phyloP scores from a whole-genome alignment of 2,797 vertebrate genomes.

The Morus bassanus region DNA sequence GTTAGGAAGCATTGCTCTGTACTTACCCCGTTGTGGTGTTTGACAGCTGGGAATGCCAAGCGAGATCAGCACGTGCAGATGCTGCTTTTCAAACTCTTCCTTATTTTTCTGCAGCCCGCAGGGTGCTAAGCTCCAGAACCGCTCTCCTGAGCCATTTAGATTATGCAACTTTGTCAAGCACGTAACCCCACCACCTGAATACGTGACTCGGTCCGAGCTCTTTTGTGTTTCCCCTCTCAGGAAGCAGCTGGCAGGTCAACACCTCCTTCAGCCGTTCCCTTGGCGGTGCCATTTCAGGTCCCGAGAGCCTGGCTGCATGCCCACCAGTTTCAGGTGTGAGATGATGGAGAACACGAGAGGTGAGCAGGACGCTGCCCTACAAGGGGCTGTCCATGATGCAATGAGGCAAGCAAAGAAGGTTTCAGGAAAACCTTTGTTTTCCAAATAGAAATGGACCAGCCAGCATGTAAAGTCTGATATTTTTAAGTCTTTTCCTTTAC shows the following conservation, averaged over 20 bases:
- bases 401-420: no score
- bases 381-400: rapidly evolving
- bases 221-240: not conserved
- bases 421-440: not conserved
- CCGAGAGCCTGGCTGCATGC: not conserved
- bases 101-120: not conserved
- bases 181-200: not conserved
- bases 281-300: not conserved
- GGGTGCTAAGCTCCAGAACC: not conserved
- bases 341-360: not conserved
- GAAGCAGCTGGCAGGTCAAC: not conserved
- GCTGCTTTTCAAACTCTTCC: not conserved
- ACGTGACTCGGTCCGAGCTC: not conserved
- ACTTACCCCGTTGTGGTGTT: no score
- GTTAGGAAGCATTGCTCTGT: not conserved
- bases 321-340: rapidly evolving
- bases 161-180: not conserved
- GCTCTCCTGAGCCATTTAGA: not conserved
- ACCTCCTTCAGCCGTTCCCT: not conserved
- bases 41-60: not conserved
- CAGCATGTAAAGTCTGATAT: not conserved
- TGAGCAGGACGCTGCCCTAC: rapidly evolving
- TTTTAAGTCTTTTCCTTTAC: not conserved
- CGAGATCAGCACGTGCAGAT: not conserved
- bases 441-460: not conserved